Conservation (phyloP, 2,888 invertebrate species). For the Lepidochrysops patricia region DNA sequence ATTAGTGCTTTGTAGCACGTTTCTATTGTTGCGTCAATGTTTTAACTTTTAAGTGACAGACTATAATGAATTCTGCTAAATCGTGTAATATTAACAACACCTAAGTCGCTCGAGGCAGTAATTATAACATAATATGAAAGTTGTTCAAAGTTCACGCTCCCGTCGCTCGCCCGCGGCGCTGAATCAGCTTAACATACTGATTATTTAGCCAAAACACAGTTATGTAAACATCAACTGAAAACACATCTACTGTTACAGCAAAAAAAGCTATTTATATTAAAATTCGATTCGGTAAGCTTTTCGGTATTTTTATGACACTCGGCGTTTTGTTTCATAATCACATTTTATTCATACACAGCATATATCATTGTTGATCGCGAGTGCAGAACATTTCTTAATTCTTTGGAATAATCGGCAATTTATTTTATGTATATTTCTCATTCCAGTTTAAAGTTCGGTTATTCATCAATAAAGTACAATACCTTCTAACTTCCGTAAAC, state of each 20-base stretch:
- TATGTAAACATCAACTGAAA: background rate
- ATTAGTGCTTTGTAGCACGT: background rate
- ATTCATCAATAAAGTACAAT: too few species aligned
- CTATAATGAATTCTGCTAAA: background rate
- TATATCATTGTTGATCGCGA: too few species aligned
- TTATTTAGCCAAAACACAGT: background rate
- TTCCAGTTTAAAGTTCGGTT: too few species aligned
- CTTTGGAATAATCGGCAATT: too few species aligned
- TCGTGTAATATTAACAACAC: background rate
- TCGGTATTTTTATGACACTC: background rate
- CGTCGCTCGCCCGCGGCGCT: background rate
- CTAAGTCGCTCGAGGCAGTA: background rate
- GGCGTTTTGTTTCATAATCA: too few species aligned
- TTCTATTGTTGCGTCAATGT: background rate
- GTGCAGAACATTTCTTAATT: too few species aligned
- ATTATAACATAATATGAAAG: background rate
- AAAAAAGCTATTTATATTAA: background rate
- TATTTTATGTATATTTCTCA: too few species aligned
- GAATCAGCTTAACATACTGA: background rate
- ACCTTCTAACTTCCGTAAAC: too few species aligned
- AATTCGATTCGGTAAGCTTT: background rate
- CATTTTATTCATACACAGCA: too few species aligned
- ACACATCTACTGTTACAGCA: background rate
- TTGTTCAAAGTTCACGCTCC: background rate
- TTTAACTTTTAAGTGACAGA: background rate